These are phyloP conservation scores for Aelia acuminata DNA, from an alignment of 2,888 invertebrate species.

Conservation along the genomic window DNA sequence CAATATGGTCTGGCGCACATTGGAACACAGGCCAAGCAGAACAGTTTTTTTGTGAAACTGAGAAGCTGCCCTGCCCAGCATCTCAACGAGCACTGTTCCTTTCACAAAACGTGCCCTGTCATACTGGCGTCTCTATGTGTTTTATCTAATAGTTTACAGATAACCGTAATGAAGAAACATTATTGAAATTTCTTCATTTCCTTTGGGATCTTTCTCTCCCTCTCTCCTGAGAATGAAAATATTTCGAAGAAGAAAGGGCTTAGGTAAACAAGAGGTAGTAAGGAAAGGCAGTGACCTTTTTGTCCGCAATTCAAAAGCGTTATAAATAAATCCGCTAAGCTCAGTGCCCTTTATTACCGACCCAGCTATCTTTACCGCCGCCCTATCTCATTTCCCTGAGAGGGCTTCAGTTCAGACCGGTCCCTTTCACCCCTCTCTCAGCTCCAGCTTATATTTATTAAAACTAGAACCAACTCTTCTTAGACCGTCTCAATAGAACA, in stretches of 20 bases:
- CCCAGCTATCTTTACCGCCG: not conserved
- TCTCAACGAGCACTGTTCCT: too few species aligned
- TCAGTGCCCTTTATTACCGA: constrained; percentile 1
- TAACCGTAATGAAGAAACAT: too few species aligned
- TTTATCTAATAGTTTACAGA: too few species aligned
- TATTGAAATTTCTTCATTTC: not conserved
- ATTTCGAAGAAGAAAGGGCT: not conserved
- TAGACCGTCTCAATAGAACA: too few species aligned
- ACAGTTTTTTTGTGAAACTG: too few species aligned
- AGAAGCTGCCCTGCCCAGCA: too few species aligned
- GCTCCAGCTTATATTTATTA: not conserved
- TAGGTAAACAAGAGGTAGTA: not conserved
- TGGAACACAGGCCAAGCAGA: too few species aligned
- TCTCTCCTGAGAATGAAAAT: not conserved
- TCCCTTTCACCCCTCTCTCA: not conserved
- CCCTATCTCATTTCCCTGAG: not conserved
- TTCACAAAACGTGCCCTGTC: too few species aligned
- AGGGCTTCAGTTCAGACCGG: not conserved
- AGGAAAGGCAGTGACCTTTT: constrained; percentile 18
- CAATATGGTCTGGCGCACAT: too few species aligned
- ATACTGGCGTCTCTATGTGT: too few species aligned
- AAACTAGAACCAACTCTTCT: not conserved
- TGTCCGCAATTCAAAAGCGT: not conserved
- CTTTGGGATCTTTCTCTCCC: too few species aligned
- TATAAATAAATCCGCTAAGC: constrained; percentile 10